Conservation (phyloP, 2,113 vertebrate species). For the Thalassoma bifasciatum region DNA sequence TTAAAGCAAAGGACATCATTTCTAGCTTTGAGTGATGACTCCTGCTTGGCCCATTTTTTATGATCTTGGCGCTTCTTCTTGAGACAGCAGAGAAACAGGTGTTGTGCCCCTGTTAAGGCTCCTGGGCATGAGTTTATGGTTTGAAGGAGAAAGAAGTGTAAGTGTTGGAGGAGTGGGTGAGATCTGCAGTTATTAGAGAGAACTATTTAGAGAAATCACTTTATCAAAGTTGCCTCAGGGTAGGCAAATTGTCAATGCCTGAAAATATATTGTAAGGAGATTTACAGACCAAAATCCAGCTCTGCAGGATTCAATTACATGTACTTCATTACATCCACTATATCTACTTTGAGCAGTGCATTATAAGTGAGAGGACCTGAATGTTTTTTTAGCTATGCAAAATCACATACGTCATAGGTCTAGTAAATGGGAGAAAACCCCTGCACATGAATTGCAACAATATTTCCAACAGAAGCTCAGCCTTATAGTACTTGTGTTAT, state of each 20-base stretch:
- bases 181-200: constrained; percentile 30
- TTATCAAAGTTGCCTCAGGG: constrained; percentile 2
- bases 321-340: neutral
- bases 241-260: constrained; percentile 6
- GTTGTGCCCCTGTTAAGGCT: constrained; percentile 37
- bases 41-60: constrained; percentile 67
- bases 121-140: constrained; percentile 18
- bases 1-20: constrained; percentile 61
- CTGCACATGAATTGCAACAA: neutral
- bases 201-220: neutral
- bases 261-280: neutral
- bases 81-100: constrained; percentile 65
- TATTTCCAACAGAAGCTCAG: neutral
- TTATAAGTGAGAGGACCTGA: neutral
- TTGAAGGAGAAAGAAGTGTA: constrained; percentile 12
- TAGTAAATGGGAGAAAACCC: constrained; percentile 3
- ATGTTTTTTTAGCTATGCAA: constrained; percentile 17
- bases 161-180: constrained; percentile 9
- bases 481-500: neutral
- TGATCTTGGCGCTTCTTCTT: constrained; percentile 55
- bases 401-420: neutral
- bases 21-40: constrained; percentile 74
- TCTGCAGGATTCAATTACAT: neutral
- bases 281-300: neutral
- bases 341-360: neutral